Evolutionary conservation across 2,113 vertebrate species (phyloP).

Genomic region (Hassar affinis): DNA sequence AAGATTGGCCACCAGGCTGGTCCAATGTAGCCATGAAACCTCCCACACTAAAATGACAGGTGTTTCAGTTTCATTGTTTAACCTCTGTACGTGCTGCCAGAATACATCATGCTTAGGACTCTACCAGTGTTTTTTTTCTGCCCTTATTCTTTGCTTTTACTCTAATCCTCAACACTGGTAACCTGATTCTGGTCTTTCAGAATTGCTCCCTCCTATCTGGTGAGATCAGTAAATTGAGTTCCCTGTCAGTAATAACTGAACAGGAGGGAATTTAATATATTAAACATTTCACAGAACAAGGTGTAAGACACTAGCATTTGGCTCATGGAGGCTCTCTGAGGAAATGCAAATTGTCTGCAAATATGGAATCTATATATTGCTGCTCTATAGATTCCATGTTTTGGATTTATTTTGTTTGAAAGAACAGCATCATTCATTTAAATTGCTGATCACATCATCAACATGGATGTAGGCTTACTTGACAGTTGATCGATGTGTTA

Average conservation of each 20-base stretch:
- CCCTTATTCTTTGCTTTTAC: background rate
- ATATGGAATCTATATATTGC: conserved; percentile 58
- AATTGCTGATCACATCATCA: background rate
- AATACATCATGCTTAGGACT: background rate
- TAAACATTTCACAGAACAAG: conserved; percentile 58
- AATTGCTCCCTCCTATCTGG: conserved; percentile 48
- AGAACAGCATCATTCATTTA: background rate
- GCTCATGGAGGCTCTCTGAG: conserved; percentile 53
- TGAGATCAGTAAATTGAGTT: conserved; percentile 58
- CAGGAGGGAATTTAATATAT: conserved; percentile 54
- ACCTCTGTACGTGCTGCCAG: background rate
- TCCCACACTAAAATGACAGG: too few relatives aligned
- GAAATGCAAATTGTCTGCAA: conserved; percentile 63
- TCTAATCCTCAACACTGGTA: conserved; percentile 36
- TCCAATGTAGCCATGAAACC: too few relatives aligned
- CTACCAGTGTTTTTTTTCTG: background rate
- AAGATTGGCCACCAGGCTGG: too few relatives aligned
- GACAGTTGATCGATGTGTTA: background rate
- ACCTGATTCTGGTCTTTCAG: conserved; percentile 42
- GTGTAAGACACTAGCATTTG: conserved; percentile 33
- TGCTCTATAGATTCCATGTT: background rate
- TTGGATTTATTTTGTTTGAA: background rate
- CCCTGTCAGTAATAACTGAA: conserved; percentile 46
- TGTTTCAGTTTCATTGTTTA: too few relatives aligned
- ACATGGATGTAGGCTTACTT: background rate